phyloP scores from a whole-genome alignment of 2,797 vertebrate genomes.

The Petrocephalus schoutedeni region DNA sequence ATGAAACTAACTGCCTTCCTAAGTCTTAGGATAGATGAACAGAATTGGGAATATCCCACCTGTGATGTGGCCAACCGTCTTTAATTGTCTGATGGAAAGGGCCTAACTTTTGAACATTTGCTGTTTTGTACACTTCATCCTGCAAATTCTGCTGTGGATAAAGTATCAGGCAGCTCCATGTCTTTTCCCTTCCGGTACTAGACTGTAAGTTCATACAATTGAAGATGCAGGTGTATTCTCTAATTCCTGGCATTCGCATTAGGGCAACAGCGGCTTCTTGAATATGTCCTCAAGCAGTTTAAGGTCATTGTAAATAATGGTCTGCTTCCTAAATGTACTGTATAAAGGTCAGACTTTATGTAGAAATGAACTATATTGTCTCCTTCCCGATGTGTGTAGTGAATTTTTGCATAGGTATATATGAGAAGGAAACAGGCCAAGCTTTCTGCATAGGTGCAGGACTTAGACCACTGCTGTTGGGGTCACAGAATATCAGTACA shows the following conservation, averaged over 20 bases:
- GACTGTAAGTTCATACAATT: slow-evolving; percentile 29
- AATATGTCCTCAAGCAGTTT: slow-evolving; percentile 29
- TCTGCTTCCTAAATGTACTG: slow-evolving; percentile 20
- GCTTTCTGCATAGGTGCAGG: slow-evolving; percentile 22
- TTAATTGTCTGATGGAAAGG: slow-evolving; percentile 21
- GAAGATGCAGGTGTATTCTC: slow-evolving; percentile 23
- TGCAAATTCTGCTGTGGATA: slow-evolving; percentile 24
- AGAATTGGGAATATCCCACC: neutral
- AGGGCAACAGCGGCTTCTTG: slow-evolving; percentile 25
- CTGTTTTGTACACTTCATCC: slow-evolving; percentile 17
- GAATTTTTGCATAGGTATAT: slow-evolving; percentile 1
- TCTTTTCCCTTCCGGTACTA: slow-evolving; percentile 22
- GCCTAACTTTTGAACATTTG: slow-evolving; percentile 1
- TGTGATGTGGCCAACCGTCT: slow-evolving; percentile 18
- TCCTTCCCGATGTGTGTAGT: slow-evolving; percentile 22
- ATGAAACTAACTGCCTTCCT: neutral
- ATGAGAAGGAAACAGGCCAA: slow-evolving; percentile 20
- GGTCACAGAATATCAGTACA: slow-evolving; percentile 28
- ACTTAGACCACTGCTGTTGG: slow-evolving; percentile 23
- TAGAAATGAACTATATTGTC: neutral
- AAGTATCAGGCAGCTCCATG: slow-evolving; percentile 31
- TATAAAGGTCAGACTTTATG: neutral
- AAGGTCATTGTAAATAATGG: slow-evolving; percentile 30
- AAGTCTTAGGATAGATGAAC: neutral
- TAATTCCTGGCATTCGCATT: slow-evolving; percentile 19